phyloP scores from a whole-genome alignment of 2,113 vertebrate species.

The Oenanthe melanoleuca region DNA sequence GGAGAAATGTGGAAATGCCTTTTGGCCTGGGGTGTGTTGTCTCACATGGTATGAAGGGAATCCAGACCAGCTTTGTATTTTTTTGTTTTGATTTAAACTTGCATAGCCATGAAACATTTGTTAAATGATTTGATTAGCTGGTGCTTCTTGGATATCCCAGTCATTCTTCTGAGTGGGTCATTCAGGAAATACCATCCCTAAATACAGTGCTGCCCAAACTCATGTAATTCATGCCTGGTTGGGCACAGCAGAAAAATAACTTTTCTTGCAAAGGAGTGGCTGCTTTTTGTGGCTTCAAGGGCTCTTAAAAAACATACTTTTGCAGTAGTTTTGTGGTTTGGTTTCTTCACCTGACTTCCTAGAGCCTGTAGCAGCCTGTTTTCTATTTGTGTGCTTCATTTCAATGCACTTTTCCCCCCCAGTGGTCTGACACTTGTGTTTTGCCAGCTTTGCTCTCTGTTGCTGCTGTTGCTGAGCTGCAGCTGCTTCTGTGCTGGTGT shows the following conservation, averaged over 20 bases:
- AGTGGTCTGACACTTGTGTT: not conserved
- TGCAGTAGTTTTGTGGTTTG: not conserved
- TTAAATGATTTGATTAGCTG: not conserved
- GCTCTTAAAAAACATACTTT: not conserved
- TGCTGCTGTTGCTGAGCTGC: not conserved
- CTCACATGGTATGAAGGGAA: not conserved
- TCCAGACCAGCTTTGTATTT: not conserved
- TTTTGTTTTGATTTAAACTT: not conserved
- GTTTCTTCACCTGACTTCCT: not conserved
- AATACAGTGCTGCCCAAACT: not conserved
- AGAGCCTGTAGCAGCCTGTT: not conserved
- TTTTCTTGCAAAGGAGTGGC: not conserved
- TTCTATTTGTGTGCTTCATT: not conserved
- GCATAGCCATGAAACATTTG: not conserved
- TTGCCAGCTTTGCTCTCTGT: not conserved
- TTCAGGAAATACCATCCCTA: not conserved
- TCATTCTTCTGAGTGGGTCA: not conserved
- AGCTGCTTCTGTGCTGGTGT: not conserved
- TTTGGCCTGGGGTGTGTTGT: not conserved
- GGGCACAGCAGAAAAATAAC: not conserved
- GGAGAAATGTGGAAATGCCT: not conserved
- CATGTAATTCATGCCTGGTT: fast-evolving
- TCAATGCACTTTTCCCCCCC: not conserved
- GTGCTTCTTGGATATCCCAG: not conserved
- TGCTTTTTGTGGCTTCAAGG: not conserved